phyloP scores from a whole-genome alignment of 2,888 invertebrate species.

The Homarus gammarus region DNA sequence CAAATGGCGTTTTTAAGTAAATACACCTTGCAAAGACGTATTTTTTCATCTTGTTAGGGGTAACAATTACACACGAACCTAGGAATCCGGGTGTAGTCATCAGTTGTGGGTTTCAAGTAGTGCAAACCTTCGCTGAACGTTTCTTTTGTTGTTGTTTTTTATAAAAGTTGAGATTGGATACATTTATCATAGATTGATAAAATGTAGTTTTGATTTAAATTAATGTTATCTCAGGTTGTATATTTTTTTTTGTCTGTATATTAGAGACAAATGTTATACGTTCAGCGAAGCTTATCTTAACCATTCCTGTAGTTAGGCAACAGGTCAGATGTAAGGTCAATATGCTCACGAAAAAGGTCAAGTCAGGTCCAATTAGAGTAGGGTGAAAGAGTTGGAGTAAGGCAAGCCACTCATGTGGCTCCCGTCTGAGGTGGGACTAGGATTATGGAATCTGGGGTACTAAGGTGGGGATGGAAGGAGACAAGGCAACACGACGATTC shows the following conservation, averaged over 20 bases:
- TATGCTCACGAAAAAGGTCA: constrained; percentile 62
- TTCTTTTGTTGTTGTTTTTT: constrained; percentile 3
- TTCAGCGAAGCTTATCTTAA: constrained; percentile 41
- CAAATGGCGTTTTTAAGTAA: too few relatives aligned
- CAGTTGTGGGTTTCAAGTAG: background rate
- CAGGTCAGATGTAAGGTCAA: constrained; percentile 59
- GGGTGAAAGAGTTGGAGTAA: constrained; percentile 16
- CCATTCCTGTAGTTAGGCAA: constrained; percentile 51
- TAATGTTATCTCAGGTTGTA: too few relatives aligned
- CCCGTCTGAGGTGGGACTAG: background rate
- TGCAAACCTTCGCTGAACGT: constrained; percentile 10
- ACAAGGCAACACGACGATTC: constrained; percentile 7
- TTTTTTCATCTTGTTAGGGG: too few relatives aligned
- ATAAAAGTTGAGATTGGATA: too few relatives aligned
- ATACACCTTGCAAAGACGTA: too few relatives aligned
- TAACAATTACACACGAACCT: too few relatives aligned
- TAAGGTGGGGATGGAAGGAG: background rate
- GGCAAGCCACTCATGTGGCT: background rate
- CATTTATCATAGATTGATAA: too few relatives aligned
- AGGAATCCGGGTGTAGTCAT: too few relatives aligned
- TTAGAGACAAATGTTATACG: too few relatives aligned
- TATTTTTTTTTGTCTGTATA: too few relatives aligned
- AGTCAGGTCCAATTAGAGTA: constrained; percentile 46
- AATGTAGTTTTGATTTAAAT: too few relatives aligned
- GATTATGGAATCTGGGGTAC: background rate